Base-by-base conservation (phyloP, 1,140 invertebrate genomes). In the Phymorhynchus buccinoides region DNA sequence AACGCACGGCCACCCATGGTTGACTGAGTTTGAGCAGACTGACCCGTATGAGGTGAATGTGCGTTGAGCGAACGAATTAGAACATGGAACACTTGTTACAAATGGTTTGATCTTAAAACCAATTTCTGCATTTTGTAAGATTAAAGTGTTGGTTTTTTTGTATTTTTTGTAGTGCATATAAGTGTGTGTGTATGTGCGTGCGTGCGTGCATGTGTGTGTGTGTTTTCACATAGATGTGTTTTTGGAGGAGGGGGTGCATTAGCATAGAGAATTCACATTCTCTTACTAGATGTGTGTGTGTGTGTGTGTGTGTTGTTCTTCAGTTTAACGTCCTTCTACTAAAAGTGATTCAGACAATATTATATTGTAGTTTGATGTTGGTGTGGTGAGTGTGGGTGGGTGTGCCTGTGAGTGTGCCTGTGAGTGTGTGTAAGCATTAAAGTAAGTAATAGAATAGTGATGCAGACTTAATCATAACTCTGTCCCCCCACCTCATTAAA, bases 1-100 rank as follows among this genome's bases (percentile, higher is more conserved):
- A 41, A 90, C 86, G 68, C 86, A 89, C 77, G 88, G 87, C 9
- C 90, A 91, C 81, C 90, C 91, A 7, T 92, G 91, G 91, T 85
- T 92, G 52, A 88, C 91, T 85, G 91, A 92, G 30, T 92, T 89
- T 90, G 90, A 91, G 80, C 80, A 90, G 44, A 84, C 88, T 42
- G 95, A 96, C 88, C 95, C 95, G 3, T 96, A 95, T 89, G 95
- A 96, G 90, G 95, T 95, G 90, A 84, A 85, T 12, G n/a, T n/a
- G n/a, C n/a, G n/a, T n/a, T n/a, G n/a, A n/a, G n/a, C n/a, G n/a
- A n/a, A n/a, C n/a, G n/a, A n/a, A n/a, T n/a, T n/a, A n/a, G n/a
- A n/a, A n/a, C n/a, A n/a, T n/a, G n/a, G n/a, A n/a, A n/a, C n/a
- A n/a, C n/a, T n/a, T n/a, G n/a, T n/a, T n/a, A n/a, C n/a, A n/a